Evolutionary conservation across 2,888 invertebrate genomes (phyloP).

Genomic region (Emmelina monodactyla): DNA sequence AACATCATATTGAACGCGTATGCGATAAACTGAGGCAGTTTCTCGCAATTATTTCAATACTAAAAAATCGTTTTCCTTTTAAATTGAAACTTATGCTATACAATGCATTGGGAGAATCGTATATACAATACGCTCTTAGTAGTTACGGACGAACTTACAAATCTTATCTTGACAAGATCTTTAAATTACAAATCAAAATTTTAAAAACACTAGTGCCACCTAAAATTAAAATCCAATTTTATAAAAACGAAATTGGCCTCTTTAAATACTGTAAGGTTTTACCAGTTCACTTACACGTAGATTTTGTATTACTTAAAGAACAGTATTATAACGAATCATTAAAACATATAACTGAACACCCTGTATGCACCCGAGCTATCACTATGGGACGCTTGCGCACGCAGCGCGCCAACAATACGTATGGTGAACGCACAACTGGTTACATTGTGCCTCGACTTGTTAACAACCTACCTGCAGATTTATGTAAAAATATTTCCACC

Average conservation of each 20-base stretch:
- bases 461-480: too few relatives aligned
- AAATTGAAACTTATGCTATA: constrained; percentile 2
- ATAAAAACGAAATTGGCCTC: neutral
- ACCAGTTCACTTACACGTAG: neutral
- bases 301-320: neutral
- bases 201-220: neutral
- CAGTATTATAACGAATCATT: neutral
- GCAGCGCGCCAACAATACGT: too few relatives aligned
- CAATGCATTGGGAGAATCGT: constrained; percentile 2
- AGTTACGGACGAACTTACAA: neutral
- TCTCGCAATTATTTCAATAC: neutral
- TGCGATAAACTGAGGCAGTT: constrained; percentile 4
- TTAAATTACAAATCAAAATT: neutral
- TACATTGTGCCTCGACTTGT: too few relatives aligned
- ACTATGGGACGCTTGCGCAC: too few relatives aligned
- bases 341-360: neutral
- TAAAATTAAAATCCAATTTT: neutral
- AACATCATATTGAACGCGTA: neutral
- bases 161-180: neutral
- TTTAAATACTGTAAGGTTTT: neutral
- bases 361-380: neutral
- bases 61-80: neutral
- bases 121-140: constrained; percentile 1
- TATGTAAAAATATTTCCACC: too few relatives aligned
- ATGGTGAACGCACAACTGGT: too few relatives aligned